phyloP scores from a whole-genome alignment of 1,140 invertebrate species.

The Papilio machaon region DNA sequence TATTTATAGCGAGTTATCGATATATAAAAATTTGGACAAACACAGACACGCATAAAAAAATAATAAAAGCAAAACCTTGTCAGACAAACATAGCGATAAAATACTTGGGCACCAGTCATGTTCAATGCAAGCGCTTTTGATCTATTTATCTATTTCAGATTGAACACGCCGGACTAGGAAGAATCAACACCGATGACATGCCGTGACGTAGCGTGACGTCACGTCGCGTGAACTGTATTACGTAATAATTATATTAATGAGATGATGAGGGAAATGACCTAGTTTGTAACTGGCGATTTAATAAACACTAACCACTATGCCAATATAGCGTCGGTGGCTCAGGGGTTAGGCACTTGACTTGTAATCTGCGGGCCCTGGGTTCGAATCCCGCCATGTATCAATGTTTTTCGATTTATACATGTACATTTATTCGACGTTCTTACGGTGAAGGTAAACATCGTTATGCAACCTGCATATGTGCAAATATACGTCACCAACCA shows the following conservation, averaged over 20 bases:
- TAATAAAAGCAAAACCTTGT: slow-evolving; percentile 7
- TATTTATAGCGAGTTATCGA: slow-evolving; percentile 10
- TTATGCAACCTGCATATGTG: too few relatives aligned
- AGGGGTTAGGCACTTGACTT: too few relatives aligned
- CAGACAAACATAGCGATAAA: slow-evolving; percentile 15
- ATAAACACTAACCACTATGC: background rate
- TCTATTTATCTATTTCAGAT: slow-evolving; percentile 12
- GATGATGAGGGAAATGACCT: background rate
- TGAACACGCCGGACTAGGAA: slow-evolving; percentile 3
- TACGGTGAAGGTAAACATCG: too few relatives aligned
- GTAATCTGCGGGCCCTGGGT: too few relatives aligned
- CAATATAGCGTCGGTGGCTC: too few relatives aligned
- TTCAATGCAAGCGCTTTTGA: background rate
- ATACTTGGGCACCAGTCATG: background rate
- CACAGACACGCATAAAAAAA: slow-evolving; percentile 5
- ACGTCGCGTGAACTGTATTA: background rate
- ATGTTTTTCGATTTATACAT: too few relatives aligned
- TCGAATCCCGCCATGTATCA: too few relatives aligned
- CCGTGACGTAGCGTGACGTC: background rate
- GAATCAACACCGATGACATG: background rate
- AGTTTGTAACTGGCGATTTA: background rate
- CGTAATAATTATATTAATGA: slow-evolving; percentile 6
- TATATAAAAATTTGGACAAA: slow-evolving; percentile 3
- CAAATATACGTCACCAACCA: too few relatives aligned
- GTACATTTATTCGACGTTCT: too few relatives aligned